Percentiles rank a stretch among this genome's conserved stretches.
These are phyloP conservation scores for Callorhinus ursinus DNA, from an alignment of 2,113 vertebrate species.

Conservation along the genomic window DNA sequence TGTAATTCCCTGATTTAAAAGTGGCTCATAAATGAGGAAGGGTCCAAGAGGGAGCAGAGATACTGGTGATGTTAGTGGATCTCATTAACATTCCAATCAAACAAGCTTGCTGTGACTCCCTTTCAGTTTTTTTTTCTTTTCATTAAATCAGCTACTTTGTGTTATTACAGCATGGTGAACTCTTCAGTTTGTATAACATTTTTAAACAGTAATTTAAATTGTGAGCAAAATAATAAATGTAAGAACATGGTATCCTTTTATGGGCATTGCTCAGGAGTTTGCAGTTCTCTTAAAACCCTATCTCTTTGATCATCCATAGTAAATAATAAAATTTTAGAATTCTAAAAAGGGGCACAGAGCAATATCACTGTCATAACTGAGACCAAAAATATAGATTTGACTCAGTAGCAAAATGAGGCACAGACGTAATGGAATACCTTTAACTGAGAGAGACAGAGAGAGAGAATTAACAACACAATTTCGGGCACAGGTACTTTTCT, in stretches of 20 bases:
- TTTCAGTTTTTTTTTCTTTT: constrained; percentile 66
- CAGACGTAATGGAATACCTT: neutral
- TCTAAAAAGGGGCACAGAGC: neutral
- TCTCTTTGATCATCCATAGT: neutral
- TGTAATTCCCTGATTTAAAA: constrained; percentile 86
- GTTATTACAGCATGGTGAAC: constrained; percentile 28
- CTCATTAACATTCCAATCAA: constrained; percentile 84
- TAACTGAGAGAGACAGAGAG: neutral
- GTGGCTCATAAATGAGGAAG: constrained; percentile 81
- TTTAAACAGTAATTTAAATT: constrained; percentile 66
- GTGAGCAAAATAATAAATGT: constrained; percentile 26
- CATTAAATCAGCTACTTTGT: constrained; percentile 60
- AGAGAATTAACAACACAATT: neutral
- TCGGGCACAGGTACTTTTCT: neutral
- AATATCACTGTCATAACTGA: neutral
- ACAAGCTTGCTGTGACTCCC: constrained; percentile 76
- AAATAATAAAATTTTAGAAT: constrained; percentile 49
- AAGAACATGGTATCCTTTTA: neutral
- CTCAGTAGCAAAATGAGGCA: constrained; percentile 6
- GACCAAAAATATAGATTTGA: constrained; percentile 32
- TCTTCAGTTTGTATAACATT: constrained; percentile 31
- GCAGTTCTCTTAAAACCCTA: neutral
- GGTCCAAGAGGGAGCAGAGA: constrained; percentile 50
- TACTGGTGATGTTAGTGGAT: constrained; percentile 73
- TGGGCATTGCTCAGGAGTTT: neutral